A percentile compares a stretch with the other conserved stretches of the same genome.
Conservation (phyloP, 92 coral and sea anemone genomes). For the Diadumene lineata region DNA sequence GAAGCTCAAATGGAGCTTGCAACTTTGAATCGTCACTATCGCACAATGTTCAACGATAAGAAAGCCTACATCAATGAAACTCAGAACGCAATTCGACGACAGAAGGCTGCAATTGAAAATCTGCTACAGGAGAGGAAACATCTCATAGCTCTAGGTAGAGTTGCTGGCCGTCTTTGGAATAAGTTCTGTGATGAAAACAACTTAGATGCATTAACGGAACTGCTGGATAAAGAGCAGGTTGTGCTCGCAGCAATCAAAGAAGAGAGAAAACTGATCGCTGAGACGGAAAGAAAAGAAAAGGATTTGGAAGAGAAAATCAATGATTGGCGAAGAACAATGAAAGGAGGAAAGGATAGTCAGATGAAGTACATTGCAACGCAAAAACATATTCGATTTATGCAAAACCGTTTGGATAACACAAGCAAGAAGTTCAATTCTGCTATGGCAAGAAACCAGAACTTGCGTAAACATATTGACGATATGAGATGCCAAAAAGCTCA, state of each 20-base stretch:
- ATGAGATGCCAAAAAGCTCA: conserved; percentile 78
- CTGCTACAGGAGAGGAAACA: conserved; percentile 70
- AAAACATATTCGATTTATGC: conserved; percentile 80
- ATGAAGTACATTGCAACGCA: conserved; percentile 57
- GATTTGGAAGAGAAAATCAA: conserved; percentile 55
- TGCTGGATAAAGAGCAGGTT: conserved; percentile 66
- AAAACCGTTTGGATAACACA: conserved; percentile 84
- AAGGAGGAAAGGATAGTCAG: conserved; percentile 60
- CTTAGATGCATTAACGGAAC: conserved; percentile 51
- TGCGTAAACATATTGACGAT: conserved; percentile 70
- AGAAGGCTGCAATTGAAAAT: conserved; percentile 70
- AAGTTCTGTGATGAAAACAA: conserved; percentile 65
- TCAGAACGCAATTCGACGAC: conserved; percentile 81
- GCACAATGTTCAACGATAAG: conserved; percentile 80
- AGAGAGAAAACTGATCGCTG: conserved; percentile 45
- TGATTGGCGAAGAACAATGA: conserved; percentile 53
- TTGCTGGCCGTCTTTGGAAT: conserved; percentile 69
- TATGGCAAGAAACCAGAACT: conserved; percentile 65
- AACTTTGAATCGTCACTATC: conserved; percentile 75
- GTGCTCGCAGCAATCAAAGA: conserved; percentile 47
- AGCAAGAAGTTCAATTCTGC: conserved; percentile 79
- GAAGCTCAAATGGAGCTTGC: conserved; percentile 89
- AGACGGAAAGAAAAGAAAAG: conserved; percentile 11
- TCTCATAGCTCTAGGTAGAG: conserved; percentile 57
- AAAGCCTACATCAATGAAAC: conserved; percentile 81